Base-by-base conservation (phyloP, 2,113 vertebrate species). In the Phycodurus eques region DNA sequence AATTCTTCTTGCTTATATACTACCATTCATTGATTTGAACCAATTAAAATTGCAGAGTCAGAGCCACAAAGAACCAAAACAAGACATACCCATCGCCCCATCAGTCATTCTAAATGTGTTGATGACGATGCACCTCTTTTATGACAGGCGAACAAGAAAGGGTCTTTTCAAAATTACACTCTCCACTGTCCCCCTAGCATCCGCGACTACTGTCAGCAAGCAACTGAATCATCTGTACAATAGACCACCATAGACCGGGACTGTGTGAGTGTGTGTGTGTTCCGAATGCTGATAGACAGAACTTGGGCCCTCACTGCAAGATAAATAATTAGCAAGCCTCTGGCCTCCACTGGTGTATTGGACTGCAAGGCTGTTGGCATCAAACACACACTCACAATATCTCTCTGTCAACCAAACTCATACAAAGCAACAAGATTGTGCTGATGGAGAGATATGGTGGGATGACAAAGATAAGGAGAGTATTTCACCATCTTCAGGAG, bases 321-420 rank as follows among this genome's bases (percentile, higher is more conserved):
- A 88, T 92, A 70, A 87, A 81, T 89, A 93, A 93, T 93, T 91
- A 88, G 92, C 94, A 93, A 93, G 93, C 85, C 78, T 88, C 35
- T 44, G 68, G 39, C 81, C 87, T 81, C 83, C 80, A 68, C 78
- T 71, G 76, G 83, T 60, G 46, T 70, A 90, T 87, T 81, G 60
- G 71, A 79, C 80, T 77, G 76, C 85, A 81, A 68, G 35, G 62
- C 86, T 89, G 63, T 77, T 83, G 77, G 71, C 65, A 79, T 87
- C 83, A 64, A 71, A 76, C 57, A 72, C 67, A 67, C 67, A 67
- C 75, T 74, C 70, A 78, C 79, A 75, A 66, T 75, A 75, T 72
- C 66, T 71, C 71, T 80, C 75, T 72, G 47, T 53, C 70, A 78
- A 53, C 57, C 69, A 73, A 77, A 76, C 73, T 76, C 62, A 66